These are phyloP conservation scores for Stomorhina lunata DNA, from an alignment of 2,888 invertebrate species.

Conservation along the genomic window DNA sequence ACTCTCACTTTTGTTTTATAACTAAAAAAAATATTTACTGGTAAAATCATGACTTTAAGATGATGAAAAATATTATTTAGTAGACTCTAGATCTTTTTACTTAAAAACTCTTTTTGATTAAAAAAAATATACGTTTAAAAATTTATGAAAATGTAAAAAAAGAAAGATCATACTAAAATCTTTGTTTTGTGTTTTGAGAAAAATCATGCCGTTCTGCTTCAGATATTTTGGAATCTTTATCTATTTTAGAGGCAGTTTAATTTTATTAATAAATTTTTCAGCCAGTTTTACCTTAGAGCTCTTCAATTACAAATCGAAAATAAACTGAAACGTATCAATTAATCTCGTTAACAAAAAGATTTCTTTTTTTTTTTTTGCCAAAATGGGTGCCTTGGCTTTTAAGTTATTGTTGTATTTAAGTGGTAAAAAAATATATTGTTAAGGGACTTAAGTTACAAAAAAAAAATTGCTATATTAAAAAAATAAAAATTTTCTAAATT, in stretches of 20 bases:
- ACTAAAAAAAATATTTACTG: conserved; percentile 32
- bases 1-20: conserved; percentile 59
- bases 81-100: conserved; percentile 26
- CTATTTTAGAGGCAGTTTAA: conserved; percentile 50
- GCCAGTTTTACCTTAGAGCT: conserved; percentile 57
- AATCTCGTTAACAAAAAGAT: conserved; percentile 57
- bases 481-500: too few relatives aligned
- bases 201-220: conserved; percentile 63
- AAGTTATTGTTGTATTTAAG: conserved; percentile 44
- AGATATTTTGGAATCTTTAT: conserved; percentile 22
- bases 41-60: conserved; percentile 27
- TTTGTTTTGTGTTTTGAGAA: conserved; percentile 39
- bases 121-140: conserved; percentile 22
- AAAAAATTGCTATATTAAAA: too few relatives aligned
- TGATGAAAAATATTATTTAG: background rate
- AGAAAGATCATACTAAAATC: conserved; percentile 25
- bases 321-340: conserved; percentile 39
- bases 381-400: conserved; percentile 51
- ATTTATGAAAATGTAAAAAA: conserved; percentile 18
- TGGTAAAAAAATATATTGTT: conserved; percentile 44
- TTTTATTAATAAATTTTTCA: conserved; percentile 47
- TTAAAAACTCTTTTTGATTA: conserved; percentile 1
- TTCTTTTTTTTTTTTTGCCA: too few relatives aligned
- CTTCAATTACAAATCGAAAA: conserved; percentile 48
- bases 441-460: too few relatives aligned